These are phyloP conservation scores for Chaetodon auriga DNA, from an alignment of 2,113 vertebrate genomes.

Conservation along the genomic window DNA sequence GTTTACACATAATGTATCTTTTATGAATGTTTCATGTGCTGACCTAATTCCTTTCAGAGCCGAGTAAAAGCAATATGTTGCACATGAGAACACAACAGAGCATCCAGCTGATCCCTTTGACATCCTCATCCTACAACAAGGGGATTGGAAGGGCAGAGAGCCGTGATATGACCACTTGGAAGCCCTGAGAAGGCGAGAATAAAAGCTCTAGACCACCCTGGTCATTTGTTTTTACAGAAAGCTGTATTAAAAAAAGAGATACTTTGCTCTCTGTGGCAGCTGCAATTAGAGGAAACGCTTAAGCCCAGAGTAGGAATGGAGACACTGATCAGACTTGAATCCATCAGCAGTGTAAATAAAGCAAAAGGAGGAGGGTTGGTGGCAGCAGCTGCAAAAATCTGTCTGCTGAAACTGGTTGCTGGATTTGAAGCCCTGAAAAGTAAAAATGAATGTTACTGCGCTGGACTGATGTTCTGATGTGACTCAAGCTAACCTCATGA, in stretches of 20 bases:
- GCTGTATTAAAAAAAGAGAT: constrained; percentile 40
- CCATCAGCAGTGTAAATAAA: constrained; percentile 30
- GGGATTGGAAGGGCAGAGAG: not conserved
- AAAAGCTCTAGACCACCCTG: constrained; percentile 12
- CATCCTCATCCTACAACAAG: constrained; percentile 37
- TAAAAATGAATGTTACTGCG: constrained; percentile 3
- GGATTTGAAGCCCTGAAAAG: constrained; percentile 22
- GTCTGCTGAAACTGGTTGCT: constrained; percentile 32
- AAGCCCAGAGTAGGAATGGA: constrained; percentile 44
- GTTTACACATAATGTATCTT: constrained; percentile 78
- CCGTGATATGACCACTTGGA: constrained; percentile 41
- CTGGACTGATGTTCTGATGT: not conserved
- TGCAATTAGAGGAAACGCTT: constrained; percentile 71
- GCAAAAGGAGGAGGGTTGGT: not conserved
- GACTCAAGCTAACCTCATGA: not conserved
- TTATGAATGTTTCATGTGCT: constrained; percentile 78
- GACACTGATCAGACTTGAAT: constrained; percentile 46
- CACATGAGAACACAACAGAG: constrained; percentile 60
- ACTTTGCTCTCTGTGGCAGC: constrained; percentile 38
- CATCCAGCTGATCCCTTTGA: constrained; percentile 65
- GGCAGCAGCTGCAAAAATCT: constrained; percentile 49
- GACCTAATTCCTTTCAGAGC: constrained; percentile 79
- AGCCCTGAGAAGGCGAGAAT: constrained; percentile 8
- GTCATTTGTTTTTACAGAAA: constrained; percentile 42
- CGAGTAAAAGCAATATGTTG: constrained; percentile 63